Evolutionary conservation across 2,888 invertebrate species (phyloP), one percentile per base, ranked within the genome.

Genomic region (Cremastinae sp.): DNA sequence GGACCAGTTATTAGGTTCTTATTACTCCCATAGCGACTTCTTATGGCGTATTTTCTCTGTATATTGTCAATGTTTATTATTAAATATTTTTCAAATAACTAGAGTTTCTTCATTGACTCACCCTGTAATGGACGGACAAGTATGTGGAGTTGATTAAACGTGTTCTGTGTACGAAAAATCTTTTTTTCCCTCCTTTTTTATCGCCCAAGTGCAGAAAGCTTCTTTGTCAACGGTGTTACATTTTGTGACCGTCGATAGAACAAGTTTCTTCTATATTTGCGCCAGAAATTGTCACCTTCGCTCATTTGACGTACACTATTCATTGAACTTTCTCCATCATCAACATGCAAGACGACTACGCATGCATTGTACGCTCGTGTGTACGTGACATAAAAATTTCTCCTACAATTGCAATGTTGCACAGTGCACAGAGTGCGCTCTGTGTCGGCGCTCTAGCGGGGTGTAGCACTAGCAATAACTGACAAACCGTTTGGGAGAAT

Each of bases 31-130:
- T 87, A 88, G 87, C 85, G 84, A 88, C 87, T 88, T 88, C 87
- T 88, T 87, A 88, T 88, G 87, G 86, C 86, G 87, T 88, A 89
- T 88, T 88, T 88, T 88, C 88, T 88, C 88, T 89, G 88, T 88
- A 89, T 89, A 88, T 89, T 88, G 86, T 88, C 88, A 88, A 87
- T 89, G 88, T 89, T 89, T 89, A 88, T 88, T 89, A 89, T 88
- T 89, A 88, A 89, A 89, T 89, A 89, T 89, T 88, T 89, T 89
- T 88, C 87, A 89, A 89, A 87, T 88, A 89, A 87, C 56, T 36
- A 0, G n/a, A 38, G 41, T 18, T 14, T 14, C 28, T 59, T 68
- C 36, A 1, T 10, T 34, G n/a, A 18, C 34, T 41, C 10, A 4
- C n/a, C n/a, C n/a, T n/a, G n/a, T n/a, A n/a, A n/a, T n/a, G n/a